A percentile compares a stretch with the other conserved stretches of the same genome.
Evolutionary conservation across 2,797 vertebrate genomes (phyloP).

Genomic region (Dromococcyx pavoninus): DNA sequence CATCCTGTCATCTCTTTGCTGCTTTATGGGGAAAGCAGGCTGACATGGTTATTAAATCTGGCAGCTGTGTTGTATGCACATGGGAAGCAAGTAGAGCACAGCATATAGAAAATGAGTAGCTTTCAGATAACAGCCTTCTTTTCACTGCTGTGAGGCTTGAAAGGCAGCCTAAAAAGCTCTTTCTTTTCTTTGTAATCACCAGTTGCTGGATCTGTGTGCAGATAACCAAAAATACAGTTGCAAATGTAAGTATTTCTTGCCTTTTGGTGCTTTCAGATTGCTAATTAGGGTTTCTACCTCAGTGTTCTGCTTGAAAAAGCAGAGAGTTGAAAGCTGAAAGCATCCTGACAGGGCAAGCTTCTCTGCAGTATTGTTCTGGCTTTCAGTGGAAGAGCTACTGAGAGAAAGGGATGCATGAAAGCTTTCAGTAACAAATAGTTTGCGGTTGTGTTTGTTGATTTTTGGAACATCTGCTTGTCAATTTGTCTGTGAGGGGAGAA

Average conservation of each 20-base stretch:
- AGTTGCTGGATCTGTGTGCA: constrained; percentile 29
- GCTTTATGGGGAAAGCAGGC: constrained; percentile 51
- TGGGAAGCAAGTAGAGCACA: constrained; percentile 56
- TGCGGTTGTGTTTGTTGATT: constrained; percentile 17
- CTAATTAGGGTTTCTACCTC: constrained; percentile 9
- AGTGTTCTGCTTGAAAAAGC: constrained; percentile 7
- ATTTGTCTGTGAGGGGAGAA: not conserved
- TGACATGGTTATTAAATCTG: constrained; percentile 73
- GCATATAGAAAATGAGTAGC: constrained; percentile 65
- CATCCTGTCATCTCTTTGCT: constrained; percentile 59
- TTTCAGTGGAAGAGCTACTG: constrained; percentile 10
- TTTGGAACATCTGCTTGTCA: not conserved
- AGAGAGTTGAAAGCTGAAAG: constrained; percentile 18
- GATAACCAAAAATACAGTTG: constrained; percentile 21
- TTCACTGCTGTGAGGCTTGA: constrained; percentile 44
- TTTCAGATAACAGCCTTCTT: constrained; percentile 54
- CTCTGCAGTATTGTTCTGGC: constrained; percentile 32
- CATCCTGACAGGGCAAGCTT: not conserved
- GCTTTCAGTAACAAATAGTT: not conserved
- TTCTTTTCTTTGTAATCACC: constrained; percentile 28
- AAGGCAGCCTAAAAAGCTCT: constrained; percentile 41
- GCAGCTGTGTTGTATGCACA: constrained; percentile 73
- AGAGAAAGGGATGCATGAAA: not conserved
- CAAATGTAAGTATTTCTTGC: constrained; percentile 75
- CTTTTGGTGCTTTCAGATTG: not conserved